Base-by-base conservation (phyloP, 2,888 invertebrate genomes). In the Cremastobaeus sp. region DNA sequence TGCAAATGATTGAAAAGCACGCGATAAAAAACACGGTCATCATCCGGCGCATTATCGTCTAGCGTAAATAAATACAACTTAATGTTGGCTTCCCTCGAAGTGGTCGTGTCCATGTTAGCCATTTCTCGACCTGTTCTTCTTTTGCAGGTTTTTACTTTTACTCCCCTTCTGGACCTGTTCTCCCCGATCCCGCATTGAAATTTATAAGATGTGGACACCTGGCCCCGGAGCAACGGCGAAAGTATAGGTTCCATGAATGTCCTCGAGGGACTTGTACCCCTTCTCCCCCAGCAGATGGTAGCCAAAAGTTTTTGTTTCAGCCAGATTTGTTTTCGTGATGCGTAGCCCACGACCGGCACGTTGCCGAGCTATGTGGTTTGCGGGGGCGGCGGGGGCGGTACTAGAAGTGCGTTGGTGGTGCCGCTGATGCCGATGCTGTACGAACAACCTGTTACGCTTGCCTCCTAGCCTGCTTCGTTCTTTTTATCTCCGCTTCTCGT, bases 191-290 rank as follows among this genome's bases (percentile, higher is more conserved):
- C 75, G 77, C 78, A 84, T 83, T 84, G 82, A 84, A 82, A 84
- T 82, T 83, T 82, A 81, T 81, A 82, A 82, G 78, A 81, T 62
- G 81, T 77, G 82, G 80, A 83, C 84, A 84, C 84, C 84, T 83
- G 84, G 82, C 81, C 69, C 68, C 74, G 69, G 72, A 72, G 78
- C 75, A 74, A 47, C 73, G 48, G 73, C 66, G 65, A 76, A 76
- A 75, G 60, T 72, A 75, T 76, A 72, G 77, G 76, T 69, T 57
- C 69, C 59, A 41, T 62, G 60, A 64, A 50, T 62, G 68, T 57
- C 59, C 54, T 65, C 64, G 50, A 48, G 70, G 77, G 64, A 72
- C 68, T 71, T 60, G 62, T 59, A 62, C 64, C 68, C 62, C 41
- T 59, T 64, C 68, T 57, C 76, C 76, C 73, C 69, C 73, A 81